Evolutionary conservation across 2,888 invertebrate species (phyloP), one percentile per base, ranked within the genome.

Genomic region (Tanypteryx hageni): DNA sequence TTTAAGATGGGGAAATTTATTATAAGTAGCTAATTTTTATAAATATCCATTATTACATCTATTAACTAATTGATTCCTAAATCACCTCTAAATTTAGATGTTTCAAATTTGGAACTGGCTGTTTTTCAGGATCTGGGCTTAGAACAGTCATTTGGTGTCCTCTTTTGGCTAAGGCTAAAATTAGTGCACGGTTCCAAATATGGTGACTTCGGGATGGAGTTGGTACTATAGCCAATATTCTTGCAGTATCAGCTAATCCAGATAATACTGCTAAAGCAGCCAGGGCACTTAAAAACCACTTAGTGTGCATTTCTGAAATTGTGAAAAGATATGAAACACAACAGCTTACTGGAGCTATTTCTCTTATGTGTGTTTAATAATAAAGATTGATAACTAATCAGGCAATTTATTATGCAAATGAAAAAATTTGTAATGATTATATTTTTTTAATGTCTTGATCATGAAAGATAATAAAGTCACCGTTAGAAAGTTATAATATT

Each of bases 111-210:
- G 92, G 82, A 61, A 84, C 22, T 31, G 82, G 84, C 14, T 92
- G 44, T 59, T 92, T 93, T 58, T 93, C 93, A 18, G 64, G 86
- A 82, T 93, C 92, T 13, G 93, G 92, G 14, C 92, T 93, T 59
- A 93, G 22, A 22, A 93, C 93, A 8, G 93, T 93, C 18, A 93
- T 92, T 22, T 92, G 92, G 27, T 83, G 84, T 18, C 92, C 92
- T 82, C 85, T 59, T 44, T 27, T 61, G 14, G 92, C 84, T 56
- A 92, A 84, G 14, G 44, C 92, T 64, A 84, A 13, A 14, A 83
- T 57, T 8, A 92, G 44, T 13, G 59, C 44, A 13, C 64, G 58
- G 22, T 84, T 84, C 83, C 84, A 92, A 57, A 92, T 92, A 61
- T 84, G 84, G 84, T 92, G 92, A 61, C 92, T 92, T 83, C n/a